Percentiles rank a stretch among this genome's conserved stretches.
Conservation (phyloP, 1,140 invertebrate genomes). For the Protaetia brevitarsis region DNA sequence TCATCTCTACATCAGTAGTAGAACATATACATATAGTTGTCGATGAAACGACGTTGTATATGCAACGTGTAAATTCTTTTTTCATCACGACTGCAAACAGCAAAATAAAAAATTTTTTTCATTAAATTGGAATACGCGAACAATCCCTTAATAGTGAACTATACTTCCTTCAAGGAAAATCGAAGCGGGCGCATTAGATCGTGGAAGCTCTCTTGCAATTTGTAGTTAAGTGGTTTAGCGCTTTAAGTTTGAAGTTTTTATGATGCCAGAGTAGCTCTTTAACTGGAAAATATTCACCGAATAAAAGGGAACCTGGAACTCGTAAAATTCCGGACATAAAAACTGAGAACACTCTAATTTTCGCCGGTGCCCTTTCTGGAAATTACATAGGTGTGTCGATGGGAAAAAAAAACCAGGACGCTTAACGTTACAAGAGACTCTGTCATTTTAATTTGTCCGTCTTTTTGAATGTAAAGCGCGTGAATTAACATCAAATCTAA, state of each 20-base stretch:
- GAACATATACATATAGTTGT: no score
- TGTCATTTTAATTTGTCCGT: neutral
- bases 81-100: neutral
- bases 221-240: constrained; percentile 16
- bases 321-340: constrained; percentile 11
- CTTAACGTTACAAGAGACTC: neutral
- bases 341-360: neutral
- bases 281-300: neutral
- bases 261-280: constrained; percentile 1
- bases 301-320: neutral
- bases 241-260: constrained; percentile 14
- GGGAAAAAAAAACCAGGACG: neutral
- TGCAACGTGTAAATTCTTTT: no score
- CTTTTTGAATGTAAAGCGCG: neutral
- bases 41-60: neutral
- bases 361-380: neutral
- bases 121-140: neutral
- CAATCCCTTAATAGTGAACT: neutral
- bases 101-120: constrained; percentile 7
- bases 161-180: neutral
- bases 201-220: neutral
- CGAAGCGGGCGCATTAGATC: neutral
- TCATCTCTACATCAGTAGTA: no score
- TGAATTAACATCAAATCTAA: neutral
- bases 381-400: neutral